A percentile compares a stretch with the other conserved stretches of the same genome.
Conservation (phyloP, 1,140 invertebrate species). For the Conus betulinus region DNA sequence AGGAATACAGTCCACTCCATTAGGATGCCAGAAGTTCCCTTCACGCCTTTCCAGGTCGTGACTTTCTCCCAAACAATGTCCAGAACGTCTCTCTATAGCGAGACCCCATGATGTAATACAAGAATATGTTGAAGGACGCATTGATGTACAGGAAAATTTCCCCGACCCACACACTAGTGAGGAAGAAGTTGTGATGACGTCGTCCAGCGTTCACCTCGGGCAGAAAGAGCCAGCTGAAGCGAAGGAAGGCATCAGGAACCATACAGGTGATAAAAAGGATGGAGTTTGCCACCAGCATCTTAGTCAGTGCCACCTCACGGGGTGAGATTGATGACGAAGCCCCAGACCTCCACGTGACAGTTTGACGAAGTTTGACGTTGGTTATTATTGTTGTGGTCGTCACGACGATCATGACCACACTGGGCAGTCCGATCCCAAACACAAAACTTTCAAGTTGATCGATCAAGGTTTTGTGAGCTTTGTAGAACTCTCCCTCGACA, state of each 20-base stretch:
- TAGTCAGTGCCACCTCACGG: neutral
- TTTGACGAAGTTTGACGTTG: neutral
- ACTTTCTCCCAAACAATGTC: neutral
- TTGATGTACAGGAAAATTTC: neutral
- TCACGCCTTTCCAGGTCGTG: no score
- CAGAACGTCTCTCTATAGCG: neutral
- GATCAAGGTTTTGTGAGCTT: neutral
- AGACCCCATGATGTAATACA: neutral
- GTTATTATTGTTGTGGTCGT: neutral
- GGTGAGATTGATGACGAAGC: neutral
- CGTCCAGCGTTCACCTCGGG: neutral
- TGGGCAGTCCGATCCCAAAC: neutral
- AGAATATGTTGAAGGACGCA: neutral
- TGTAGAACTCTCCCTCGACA: neutral
- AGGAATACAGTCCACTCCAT: no score
- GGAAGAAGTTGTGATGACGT: neutral
- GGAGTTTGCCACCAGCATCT: conserved; percentile 14
- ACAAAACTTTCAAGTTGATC: neutral
- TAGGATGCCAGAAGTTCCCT: no score
- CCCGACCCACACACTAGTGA: neutral
- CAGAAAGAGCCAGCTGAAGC: neutral
- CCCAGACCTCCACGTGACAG: neutral
- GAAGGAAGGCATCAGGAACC: neutral
- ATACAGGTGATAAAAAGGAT: neutral
- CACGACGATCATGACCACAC: neutral